A percentile compares a stretch with the other conserved stretches of the same genome.
These are phyloP conservation scores for Ceraclea dissimilis DNA, from an alignment of 2,888 invertebrate species.

Conservation along the genomic window DNA sequence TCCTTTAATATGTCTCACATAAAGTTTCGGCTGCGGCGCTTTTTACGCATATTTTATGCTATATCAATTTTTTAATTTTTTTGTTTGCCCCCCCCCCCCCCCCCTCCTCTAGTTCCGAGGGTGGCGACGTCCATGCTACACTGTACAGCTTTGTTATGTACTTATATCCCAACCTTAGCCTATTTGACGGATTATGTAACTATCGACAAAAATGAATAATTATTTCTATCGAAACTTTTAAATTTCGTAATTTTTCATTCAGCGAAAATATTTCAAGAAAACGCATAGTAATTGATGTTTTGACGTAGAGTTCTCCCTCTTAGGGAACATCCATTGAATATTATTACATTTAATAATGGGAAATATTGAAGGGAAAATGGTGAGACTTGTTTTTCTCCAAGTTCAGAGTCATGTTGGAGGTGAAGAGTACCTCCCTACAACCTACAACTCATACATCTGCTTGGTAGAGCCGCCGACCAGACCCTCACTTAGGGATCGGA, in stretches of 20 bases:
- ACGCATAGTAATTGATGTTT: constrained; percentile 24
- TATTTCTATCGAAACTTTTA: neutral
- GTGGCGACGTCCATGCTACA: no score
- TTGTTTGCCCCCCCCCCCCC: no score
- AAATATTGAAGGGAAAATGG: constrained; percentile 6
- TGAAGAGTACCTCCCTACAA: neutral
- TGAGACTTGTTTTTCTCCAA: constrained; percentile 15
- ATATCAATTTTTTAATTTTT: no score
- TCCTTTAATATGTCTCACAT: no score
- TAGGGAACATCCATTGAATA: constrained; percentile 5
- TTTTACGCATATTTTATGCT: no score
- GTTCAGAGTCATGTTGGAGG: neutral
- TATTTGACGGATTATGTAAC: neutral
- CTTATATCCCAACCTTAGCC: no score
- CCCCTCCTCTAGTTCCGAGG: no score
- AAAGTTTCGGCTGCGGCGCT: no score
- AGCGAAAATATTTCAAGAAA: constrained; percentile 11
- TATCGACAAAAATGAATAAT: neutral
- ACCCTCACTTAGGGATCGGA: neutral
- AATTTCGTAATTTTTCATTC: neutral
- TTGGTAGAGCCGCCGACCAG: neutral
- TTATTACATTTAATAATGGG: constrained; percentile 1
- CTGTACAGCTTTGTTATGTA: no score
- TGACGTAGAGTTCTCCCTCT: constrained; percentile 14
- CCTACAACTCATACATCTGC: neutral